These are phyloP conservation scores for Nematolebias whitei DNA, from an alignment of 2,113 vertebrate species.

Conservation along the genomic window DNA sequence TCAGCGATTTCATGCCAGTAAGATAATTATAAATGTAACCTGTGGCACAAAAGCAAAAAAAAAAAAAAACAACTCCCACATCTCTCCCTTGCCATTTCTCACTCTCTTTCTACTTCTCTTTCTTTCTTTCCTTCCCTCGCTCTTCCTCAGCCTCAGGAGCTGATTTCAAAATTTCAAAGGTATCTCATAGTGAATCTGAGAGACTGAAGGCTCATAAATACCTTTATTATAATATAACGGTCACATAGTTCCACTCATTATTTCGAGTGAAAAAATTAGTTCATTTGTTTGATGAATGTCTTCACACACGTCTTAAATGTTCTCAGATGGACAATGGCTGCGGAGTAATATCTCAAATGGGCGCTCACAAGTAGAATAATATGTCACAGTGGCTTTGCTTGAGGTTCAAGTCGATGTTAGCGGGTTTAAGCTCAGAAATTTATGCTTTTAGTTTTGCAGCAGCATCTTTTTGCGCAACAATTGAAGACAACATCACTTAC, in stretches of 20 bases:
- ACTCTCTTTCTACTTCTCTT: conserved; percentile 43
- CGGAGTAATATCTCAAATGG: conserved; percentile 55
- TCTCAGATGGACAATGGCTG: conserved; percentile 52
- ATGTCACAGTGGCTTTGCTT: conserved; percentile 46
- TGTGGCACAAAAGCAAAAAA: conserved; percentile 75
- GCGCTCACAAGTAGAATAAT: conserved; percentile 47
- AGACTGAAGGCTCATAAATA: conserved; percentile 80
- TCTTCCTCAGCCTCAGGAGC: conserved; percentile 65
- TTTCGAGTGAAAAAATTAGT: conserved; percentile 67
- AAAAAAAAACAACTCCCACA: conserved; percentile 77
- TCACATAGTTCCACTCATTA: conserved; percentile 73
- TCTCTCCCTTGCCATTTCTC: conserved; percentile 65
- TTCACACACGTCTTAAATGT: conserved; percentile 54
- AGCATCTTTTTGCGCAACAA: not conserved
- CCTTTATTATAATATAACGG: conserved; percentile 80
- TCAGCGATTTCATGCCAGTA: conserved; percentile 68
- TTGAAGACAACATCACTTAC: not conserved
- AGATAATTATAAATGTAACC: conserved; percentile 80
- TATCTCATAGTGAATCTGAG: conserved; percentile 69
- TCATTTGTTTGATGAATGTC: conserved; percentile 75
- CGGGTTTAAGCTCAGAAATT: not conserved
- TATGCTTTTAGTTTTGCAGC: not conserved
- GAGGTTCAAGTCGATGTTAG: conserved; percentile 8
- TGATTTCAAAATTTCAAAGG: conserved; percentile 76
- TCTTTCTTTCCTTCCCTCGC: conserved; percentile 31